These are phyloP conservation scores for Heterohyrax brucei DNA, from an alignment of 2,797 vertebrate genomes.

Conservation along the genomic window DNA sequence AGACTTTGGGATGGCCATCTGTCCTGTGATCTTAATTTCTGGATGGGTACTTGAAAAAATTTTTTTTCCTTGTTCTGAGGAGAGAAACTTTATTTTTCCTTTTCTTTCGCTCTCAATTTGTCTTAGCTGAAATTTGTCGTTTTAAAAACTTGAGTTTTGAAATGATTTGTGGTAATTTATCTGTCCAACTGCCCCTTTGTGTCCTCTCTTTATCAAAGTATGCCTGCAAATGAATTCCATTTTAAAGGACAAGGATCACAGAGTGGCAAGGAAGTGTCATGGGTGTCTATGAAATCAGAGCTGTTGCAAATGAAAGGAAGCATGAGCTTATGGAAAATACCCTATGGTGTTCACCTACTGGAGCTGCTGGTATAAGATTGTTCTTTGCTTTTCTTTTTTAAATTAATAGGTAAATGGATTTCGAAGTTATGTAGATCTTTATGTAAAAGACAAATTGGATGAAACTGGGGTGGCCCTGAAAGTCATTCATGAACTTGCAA, in stretches of 20 bases:
- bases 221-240: slow-evolving; percentile 14
- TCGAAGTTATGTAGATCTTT: slow-evolving; percentile 96
- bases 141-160: slow-evolving; percentile 65
- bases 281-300: background rate
- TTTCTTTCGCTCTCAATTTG: background rate
- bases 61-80: slow-evolving; percentile 58
- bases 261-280: background rate
- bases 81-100: background rate
- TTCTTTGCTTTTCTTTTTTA: slow-evolving; percentile 64
- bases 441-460: slow-evolving; percentile 96
- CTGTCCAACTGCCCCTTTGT: background rate
- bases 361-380: background rate
- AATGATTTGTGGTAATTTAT: slow-evolving; percentile 60
- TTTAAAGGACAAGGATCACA: slow-evolving; percentile 14
- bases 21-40: slow-evolving; percentile 26
- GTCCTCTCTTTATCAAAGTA: slow-evolving; percentile 33
- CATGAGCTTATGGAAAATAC: background rate
- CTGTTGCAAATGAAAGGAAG: slow-evolving; percentile 11
- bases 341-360: background rate
- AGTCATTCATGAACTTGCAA: slow-evolving; percentile 95
- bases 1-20: slow-evolving; percentile 18
- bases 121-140: slow-evolving; percentile 55
- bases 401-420: slow-evolving; percentile 94
- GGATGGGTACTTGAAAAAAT: slow-evolving; percentile 5
- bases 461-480: slow-evolving; percentile 95